Conservation (phyloP, 2,888 invertebrate species). For the Bombylius major region DNA sequence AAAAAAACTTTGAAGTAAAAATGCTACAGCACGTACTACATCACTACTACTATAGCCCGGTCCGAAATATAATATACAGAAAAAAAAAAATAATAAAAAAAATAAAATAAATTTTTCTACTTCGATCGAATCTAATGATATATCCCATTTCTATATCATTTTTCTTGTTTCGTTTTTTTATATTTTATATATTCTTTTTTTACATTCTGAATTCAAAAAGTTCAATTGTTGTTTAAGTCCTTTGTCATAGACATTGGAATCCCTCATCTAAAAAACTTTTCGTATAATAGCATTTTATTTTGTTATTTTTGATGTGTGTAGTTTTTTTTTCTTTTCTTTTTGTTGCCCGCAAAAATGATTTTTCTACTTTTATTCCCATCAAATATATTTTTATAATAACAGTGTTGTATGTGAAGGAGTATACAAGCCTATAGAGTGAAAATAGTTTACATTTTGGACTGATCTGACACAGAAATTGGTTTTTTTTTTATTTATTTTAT, state of each 20-base stretch:
- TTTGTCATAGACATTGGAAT: not conserved
- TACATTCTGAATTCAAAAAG: constrained; percentile 4
- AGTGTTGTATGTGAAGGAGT: too few species aligned
- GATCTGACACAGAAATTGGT: too few species aligned
- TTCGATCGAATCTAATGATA: not conserved
- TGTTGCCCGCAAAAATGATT: not conserved
- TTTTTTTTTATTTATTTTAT: too few species aligned
- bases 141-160: not conserved
- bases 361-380: too few species aligned
- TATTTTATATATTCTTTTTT: not conserved
- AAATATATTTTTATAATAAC: too few species aligned
- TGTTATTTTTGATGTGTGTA: not conserved
- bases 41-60: too few species aligned
- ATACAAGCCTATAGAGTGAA: too few species aligned
- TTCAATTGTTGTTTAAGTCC: constrained; percentile 9
- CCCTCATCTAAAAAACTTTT: not conserved
- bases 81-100: too few species aligned
- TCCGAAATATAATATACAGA: too few species aligned
- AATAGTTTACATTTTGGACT: too few species aligned
- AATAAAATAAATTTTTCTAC: too few species aligned
- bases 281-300: not conserved
- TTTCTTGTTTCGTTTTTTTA: not conserved
- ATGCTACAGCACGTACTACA: too few species aligned
- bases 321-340: not conserved
- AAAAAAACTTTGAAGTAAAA: not conserved